These are phyloP conservation scores for Grus americana DNA, from an alignment of 2,113 vertebrate genomes.

Conservation along the genomic window DNA sequence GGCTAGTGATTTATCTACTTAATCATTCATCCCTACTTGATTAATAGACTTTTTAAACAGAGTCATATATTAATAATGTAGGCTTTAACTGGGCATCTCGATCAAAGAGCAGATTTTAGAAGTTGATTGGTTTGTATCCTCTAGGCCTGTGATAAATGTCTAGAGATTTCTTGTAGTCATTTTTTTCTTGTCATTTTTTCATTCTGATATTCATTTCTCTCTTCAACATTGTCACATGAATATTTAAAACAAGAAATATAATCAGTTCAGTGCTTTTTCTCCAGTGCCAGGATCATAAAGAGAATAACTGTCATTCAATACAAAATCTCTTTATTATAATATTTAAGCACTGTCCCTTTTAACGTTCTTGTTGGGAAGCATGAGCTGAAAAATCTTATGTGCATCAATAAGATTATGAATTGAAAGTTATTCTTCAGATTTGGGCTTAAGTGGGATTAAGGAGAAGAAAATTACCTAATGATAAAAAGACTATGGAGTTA, in stretches of 20 bases:
- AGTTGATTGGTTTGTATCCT: slow-evolving; percentile 73
- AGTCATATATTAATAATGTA: slow-evolving; percentile 75
- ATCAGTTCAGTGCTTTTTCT: slow-evolving; percentile 64
- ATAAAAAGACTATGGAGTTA: neutral
- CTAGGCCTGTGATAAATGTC: slow-evolving; percentile 71
- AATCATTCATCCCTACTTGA: slow-evolving; percentile 72
- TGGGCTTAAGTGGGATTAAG: slow-evolving; percentile 2
- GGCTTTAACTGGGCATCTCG: slow-evolving; percentile 67
- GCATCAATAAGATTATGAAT: neutral
- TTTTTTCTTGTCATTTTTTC: slow-evolving; percentile 61
- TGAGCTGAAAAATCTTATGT: neutral
- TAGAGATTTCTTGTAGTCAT: slow-evolving; percentile 61
- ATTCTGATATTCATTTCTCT: slow-evolving; percentile 67
- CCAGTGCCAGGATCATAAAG: slow-evolving; percentile 43
- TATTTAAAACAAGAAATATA: slow-evolving; percentile 73
- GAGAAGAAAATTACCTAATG: neutral
- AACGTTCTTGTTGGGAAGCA: slow-evolving; percentile 12
- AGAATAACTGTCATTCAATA: slow-evolving; percentile 46
- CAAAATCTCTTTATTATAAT: slow-evolving; percentile 62
- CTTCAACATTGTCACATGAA: slow-evolving; percentile 72
- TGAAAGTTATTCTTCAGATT: neutral
- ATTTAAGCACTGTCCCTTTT: slow-evolving; percentile 53
- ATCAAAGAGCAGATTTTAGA: slow-evolving; percentile 69
- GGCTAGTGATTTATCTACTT: slow-evolving; percentile 63
- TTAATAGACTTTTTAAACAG: slow-evolving; percentile 74